A percentile compares a stretch with the other conserved stretches of the same genome.
Conservation (phyloP, 2,797 vertebrate species). For the Propithecus perrieri region DNA sequence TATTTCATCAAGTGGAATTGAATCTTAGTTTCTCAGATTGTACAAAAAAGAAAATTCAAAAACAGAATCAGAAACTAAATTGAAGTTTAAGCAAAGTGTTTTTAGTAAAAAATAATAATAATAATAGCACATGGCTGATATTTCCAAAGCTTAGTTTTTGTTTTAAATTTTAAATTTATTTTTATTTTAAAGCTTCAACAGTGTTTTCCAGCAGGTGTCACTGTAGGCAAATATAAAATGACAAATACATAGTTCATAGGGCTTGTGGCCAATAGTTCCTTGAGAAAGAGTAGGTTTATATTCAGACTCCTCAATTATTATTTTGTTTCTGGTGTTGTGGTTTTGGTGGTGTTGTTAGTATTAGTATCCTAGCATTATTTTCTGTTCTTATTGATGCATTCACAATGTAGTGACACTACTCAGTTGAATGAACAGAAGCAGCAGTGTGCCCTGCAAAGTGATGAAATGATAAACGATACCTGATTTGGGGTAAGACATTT, state of each 20-base stretch:
- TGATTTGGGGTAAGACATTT: background rate
- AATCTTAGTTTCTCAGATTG: constrained; percentile 39
- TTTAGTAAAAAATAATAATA: constrained; percentile 41
- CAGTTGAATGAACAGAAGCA: background rate
- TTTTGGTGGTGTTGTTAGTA: background rate
- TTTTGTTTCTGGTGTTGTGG: background rate
- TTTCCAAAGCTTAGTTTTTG: constrained; percentile 56
- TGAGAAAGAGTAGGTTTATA: constrained; percentile 35
- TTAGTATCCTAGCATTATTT: background rate
- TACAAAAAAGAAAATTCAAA: constrained; percentile 34
- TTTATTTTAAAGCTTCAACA: constrained; percentile 60
- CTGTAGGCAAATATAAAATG: constrained; percentile 87
- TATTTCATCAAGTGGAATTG: constrained; percentile 56
- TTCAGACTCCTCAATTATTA: constrained; percentile 42
- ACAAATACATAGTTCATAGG: constrained; percentile 21
- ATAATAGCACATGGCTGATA: background rate
- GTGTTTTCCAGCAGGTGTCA: constrained; percentile 87
- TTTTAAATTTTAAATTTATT: constrained; percentile 58
- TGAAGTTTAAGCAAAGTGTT: background rate
- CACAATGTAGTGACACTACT: background rate
- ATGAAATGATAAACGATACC: background rate
- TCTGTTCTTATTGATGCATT: background rate
- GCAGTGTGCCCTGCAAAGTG: background rate
- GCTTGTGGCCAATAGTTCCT: constrained; percentile 32
- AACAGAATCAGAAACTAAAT: constrained; percentile 47